Conservation (phyloP, 2,888 invertebrate species). For the Anoplius nigerrimus region DNA sequence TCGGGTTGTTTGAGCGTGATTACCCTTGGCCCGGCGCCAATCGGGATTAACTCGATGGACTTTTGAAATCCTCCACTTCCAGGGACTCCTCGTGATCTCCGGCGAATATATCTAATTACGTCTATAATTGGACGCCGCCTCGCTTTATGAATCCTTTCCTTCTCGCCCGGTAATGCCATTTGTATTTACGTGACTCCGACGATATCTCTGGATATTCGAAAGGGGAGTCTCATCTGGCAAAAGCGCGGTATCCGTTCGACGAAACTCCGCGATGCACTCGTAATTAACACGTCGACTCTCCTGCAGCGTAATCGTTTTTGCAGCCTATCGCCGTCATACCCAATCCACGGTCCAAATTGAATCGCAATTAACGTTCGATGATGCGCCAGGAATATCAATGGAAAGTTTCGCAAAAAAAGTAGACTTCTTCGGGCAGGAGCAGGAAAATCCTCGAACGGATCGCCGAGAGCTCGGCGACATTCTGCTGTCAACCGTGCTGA, state of each 20-base stretch:
- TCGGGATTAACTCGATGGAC: conserved; percentile 51
- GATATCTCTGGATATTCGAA: neutral
- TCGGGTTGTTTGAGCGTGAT: conserved; percentile 37
- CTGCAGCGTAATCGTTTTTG: no score
- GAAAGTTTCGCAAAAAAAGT: no score
- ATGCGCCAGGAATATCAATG: no score
- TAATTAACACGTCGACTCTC: no score
- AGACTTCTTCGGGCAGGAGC: no score
- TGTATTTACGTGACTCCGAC: neutral
- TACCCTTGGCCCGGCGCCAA: conserved; percentile 55
- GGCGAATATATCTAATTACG: conserved; percentile 1
- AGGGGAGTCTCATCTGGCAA: neutral
- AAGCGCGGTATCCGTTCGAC: neutral
- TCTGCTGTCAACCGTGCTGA: no score
- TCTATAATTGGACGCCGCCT: neutral
- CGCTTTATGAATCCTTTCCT: neutral
- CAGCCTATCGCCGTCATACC: no score
- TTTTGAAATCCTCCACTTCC: conserved; percentile 23
- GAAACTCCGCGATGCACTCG: neutral
- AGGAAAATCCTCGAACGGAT: no score
- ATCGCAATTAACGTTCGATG: no score
- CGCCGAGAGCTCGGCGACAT: no score
- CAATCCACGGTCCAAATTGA: no score
- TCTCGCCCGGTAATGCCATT: neutral
- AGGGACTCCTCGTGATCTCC: neutral